Evolutionary conservation across 2,888 invertebrate species (phyloP).

Genomic region (Drosophila testacea): DNA sequence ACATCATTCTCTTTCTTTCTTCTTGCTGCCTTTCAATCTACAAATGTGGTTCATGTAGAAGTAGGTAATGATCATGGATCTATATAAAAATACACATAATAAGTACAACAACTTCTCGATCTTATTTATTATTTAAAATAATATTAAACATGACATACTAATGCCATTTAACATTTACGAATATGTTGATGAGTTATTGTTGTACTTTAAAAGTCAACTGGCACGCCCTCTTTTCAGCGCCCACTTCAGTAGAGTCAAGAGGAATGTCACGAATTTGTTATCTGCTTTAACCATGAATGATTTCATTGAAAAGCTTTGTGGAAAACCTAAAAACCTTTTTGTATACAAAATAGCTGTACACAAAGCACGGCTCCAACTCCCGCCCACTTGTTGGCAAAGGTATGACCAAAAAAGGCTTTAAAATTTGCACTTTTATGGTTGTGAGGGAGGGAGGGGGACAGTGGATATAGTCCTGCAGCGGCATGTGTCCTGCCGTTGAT

Average conservation of each 20-base stretch:
- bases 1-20: too few species aligned
- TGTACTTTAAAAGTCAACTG: constrained; percentile 1
- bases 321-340: constrained; percentile 75
- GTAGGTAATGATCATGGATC: too few species aligned
- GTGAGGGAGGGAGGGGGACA: constrained; percentile 1
- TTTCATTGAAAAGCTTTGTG: constrained; percentile 70
- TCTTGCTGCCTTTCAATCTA: not conserved
- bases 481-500: constrained; percentile 78
- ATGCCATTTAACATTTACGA: not conserved
- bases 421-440: constrained; percentile 75
- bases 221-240: constrained; percentile 5
- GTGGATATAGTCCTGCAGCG: constrained; percentile 44
- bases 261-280: constrained; percentile 66
- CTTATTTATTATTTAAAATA: not conserved
- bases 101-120: not conserved
- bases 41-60: too few species aligned
- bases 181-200: constrained; percentile 18
- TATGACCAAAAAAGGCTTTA: constrained; percentile 71
- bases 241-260: constrained; percentile 15
- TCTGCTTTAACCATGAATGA: constrained; percentile 78
- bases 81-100: too few species aligned
- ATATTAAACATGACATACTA: not conserved
- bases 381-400: constrained; percentile 73
- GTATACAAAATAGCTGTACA: constrained; percentile 51
- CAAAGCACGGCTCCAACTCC: constrained; percentile 25